phyloP scores from a whole-genome alignment of 2,113 vertebrate genomes.

The Apodemus sylvaticus region DNA sequence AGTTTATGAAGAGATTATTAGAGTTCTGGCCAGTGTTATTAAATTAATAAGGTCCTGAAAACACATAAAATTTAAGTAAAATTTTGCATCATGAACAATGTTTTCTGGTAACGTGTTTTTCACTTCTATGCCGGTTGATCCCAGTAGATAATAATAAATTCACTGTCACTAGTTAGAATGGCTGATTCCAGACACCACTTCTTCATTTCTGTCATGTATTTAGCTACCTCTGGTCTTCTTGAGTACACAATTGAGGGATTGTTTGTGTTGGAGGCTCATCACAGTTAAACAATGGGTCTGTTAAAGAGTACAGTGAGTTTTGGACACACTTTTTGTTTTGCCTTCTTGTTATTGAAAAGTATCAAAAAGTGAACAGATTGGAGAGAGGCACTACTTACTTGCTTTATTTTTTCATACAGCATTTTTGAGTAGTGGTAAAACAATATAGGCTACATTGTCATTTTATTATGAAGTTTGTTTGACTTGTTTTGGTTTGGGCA shows the following conservation, averaged over 20 bases:
- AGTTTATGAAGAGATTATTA: not conserved
- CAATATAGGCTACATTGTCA: not conserved
- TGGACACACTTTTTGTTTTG: conserved; percentile 73
- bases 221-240: conserved; percentile 63
- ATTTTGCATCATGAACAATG: not conserved
- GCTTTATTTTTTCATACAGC: not conserved
- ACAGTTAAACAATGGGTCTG: conserved; percentile 67
- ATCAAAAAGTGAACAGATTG: conserved; percentile 64
- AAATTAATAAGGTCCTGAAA: conserved; percentile 2
- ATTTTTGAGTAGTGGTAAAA: not conserved
- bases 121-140: not conserved
- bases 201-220: conserved; percentile 54
- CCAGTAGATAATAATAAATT: conserved; percentile 20
- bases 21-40: conserved; percentile 12
- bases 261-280: conserved; percentile 65
- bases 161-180: conserved; percentile 46
- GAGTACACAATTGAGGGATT: conserved; percentile 70
- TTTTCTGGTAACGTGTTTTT: not conserved
- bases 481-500: not conserved
- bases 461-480: conserved; percentile 33
- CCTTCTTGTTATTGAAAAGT: conserved; percentile 71
- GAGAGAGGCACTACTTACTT: conserved; percentile 27
- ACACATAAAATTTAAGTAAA: not conserved
- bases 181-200: conserved; percentile 32
- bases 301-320: conserved; percentile 75